These are phyloP conservation scores for Pedionomus torquatus DNA, from an alignment of 2,113 vertebrate species.

Conservation along the genomic window DNA sequence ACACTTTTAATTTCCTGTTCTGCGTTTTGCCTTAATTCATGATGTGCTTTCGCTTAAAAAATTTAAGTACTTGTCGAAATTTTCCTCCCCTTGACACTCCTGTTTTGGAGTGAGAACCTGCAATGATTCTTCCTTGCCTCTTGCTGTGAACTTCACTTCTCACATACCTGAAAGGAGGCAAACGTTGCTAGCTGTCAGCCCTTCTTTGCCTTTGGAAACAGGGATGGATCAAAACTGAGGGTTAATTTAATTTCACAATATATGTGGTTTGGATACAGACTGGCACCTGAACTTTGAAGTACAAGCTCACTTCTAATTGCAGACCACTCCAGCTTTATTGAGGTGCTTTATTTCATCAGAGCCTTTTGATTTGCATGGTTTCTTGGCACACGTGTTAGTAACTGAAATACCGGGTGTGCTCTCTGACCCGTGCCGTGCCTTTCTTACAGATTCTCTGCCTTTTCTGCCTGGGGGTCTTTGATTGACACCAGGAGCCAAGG, in stretches of 20 bases:
- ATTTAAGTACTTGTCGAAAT: background rate
- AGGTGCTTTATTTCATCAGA: background rate
- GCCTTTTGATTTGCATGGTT: slow-evolving; percentile 1
- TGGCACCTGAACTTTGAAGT: background rate
- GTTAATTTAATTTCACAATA: background rate
- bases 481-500: background rate
- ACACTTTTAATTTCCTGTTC: background rate
- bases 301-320: background rate
- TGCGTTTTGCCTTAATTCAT: background rate
- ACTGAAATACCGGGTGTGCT: background rate
- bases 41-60: background rate
- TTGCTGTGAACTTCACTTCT: background rate
- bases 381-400: background rate
- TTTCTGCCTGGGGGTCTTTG: background rate
- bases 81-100: background rate
- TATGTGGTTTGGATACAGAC: background rate
- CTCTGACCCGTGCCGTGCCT: background rate
- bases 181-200: background rate
- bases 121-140: background rate
- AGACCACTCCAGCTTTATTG: background rate
- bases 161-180: background rate
- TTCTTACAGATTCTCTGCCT: background rate
- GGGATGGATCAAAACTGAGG: background rate
- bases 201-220: background rate
- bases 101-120: background rate